These are phyloP conservation scores for Recurvirostra avosetta DNA, from an alignment of 2,113 vertebrate species.

Conservation along the genomic window DNA sequence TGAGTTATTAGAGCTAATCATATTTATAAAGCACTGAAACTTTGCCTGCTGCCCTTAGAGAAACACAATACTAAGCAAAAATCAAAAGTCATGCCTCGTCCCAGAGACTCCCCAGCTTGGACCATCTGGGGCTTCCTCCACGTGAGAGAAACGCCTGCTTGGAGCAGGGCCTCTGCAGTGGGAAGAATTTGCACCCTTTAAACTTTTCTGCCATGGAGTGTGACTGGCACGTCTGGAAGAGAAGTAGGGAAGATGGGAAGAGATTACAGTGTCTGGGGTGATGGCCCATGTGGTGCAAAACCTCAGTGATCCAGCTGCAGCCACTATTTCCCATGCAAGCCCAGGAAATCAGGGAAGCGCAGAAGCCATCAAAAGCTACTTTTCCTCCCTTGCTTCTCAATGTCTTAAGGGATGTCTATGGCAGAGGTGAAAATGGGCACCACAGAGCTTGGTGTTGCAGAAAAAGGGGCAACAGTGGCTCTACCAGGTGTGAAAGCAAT, in stretches of 20 bases:
- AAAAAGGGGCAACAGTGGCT: not conserved
- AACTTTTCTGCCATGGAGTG: not conserved
- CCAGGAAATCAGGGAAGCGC: not conserved
- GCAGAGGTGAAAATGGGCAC: not conserved
- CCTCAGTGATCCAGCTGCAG: not conserved
- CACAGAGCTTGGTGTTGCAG: not conserved
- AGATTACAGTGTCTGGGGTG: not conserved
- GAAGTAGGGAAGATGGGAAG: not conserved
- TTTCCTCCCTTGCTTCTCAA: not conserved
- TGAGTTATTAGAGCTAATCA: not conserved
- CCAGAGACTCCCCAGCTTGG: not conserved
- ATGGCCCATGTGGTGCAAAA: not conserved
- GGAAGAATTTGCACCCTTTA: not conserved
- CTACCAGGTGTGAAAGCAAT: not conserved
- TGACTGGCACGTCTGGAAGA: not conserved
- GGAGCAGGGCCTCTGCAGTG: fast-evolving
- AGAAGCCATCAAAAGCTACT: not conserved
- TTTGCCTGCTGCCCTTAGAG: not conserved
- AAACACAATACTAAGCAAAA: not conserved
- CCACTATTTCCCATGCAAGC: not conserved
- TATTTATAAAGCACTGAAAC: not conserved
- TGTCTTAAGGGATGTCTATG: fast-evolving
- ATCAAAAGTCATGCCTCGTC: not conserved
- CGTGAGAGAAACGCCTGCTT: not conserved
- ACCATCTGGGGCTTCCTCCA: not conserved